A percentile compares a stretch with the other conserved stretches of the same genome.
Evolutionary conservation across 2,888 invertebrate species (phyloP).

Genomic region (Drosophila austrosaltans): DNA sequence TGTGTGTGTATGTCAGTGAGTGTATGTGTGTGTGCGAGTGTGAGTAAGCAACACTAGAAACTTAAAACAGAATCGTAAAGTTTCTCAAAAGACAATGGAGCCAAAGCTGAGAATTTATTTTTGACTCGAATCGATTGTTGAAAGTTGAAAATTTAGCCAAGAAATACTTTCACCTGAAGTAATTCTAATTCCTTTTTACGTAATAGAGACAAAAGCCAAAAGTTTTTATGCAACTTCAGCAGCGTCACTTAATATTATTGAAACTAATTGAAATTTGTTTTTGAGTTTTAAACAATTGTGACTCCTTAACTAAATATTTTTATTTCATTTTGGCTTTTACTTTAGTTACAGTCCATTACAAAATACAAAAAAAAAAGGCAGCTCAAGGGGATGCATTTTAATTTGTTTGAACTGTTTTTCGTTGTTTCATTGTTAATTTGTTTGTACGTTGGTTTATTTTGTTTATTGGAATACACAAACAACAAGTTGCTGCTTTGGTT

Average conservation of each 20-base stretch:
- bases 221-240: slow-evolving; percentile 77
- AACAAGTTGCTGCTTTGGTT: slow-evolving; percentile 59
- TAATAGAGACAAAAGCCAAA: slow-evolving; percentile 41
- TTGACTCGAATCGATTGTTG: not conserved
- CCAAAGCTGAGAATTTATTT: not conserved
- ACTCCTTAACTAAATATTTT: slow-evolving; percentile 51
- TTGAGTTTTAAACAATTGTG: slow-evolving; percentile 48
- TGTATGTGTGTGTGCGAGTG: not conserved
- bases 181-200: slow-evolving; percentile 34
- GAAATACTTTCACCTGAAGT: not conserved
- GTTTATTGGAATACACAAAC: slow-evolving; percentile 19
- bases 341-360: slow-evolving; percentile 41
- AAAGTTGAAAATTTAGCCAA: not conserved
- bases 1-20: not conserved
- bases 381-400: slow-evolving; percentile 9
- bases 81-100: not conserved
- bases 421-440: slow-evolving; percentile 9
- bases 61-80: not conserved
- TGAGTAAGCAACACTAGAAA: not conserved
- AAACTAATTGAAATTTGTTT: slow-evolving; percentile 43
- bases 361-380: slow-evolving; percentile 9
- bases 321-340: slow-evolving; percentile 64
- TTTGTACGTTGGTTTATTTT: slow-evolving; percentile 23
- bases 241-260: slow-evolving; percentile 50
- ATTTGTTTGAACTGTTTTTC: slow-evolving; percentile 1